Evolutionary conservation across 2,797 vertebrate genomes (phyloP), one percentile per base, ranked within the genome.

Genomic region (Arnoldichthys spilopterus): DNA sequence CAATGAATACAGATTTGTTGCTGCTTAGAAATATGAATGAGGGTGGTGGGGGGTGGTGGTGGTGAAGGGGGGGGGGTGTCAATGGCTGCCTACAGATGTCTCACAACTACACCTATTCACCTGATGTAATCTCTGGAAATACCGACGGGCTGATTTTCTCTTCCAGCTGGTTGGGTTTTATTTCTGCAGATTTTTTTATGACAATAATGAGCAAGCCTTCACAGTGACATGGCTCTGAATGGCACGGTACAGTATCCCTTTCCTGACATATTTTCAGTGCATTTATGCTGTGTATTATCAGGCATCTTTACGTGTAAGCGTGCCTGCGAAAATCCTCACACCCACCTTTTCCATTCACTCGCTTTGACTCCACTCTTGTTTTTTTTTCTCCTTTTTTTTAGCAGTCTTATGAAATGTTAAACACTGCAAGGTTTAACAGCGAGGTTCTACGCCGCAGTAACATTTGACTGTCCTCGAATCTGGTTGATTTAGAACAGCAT

Each of bases 111-210:
- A 45, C 59, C 49, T 72, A 59, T 53, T 51, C 69, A 83, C 76
- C 78, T 86, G 78, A 85, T 85, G 84, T 82, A 82, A 82, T 83
- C 72, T 15, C 61, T 45, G 24, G 78, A 79, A 84, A 85, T 77
- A 26, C 59, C 45, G 30, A 11, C 9, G 9, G 11, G 15, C 13
- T 12, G 47, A 16, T 0, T 4, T 34, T 28, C 34, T 68, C 24
- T 34, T 4, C 30, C 0, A 45, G 61, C 43, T 64, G 26, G 22
- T 11, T 58, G 4, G 4, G 4, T 28, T 54, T 26, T 28, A 54
- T 24, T 26, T 37, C n/a, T n/a, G n/a, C n/a, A n/a, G n/a, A n/a
- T 43, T 6, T 5, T 8, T 12, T 43, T 51, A 13, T 51, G 20
- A 51, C 2, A 2, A 47, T 51, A 2, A 12, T 51, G 11, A 9